Base-by-base conservation (phyloP, 2,888 invertebrate species). In the Drosophila testacea region DNA sequence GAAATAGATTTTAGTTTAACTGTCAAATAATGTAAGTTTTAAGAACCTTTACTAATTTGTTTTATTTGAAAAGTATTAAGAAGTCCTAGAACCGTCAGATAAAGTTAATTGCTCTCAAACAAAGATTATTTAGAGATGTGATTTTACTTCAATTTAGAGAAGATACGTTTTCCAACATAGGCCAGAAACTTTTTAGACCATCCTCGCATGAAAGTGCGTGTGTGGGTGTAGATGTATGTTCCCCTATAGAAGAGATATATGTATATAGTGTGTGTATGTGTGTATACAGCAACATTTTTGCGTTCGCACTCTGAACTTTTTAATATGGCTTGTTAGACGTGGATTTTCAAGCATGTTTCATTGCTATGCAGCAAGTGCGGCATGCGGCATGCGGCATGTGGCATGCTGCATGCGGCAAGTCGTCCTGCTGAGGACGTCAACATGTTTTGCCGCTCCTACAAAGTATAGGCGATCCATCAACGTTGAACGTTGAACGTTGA, bases 401-500 rank as follows among this genome's bases (percentile, higher is more conserved):
- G 48, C 36, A 28, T 52, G 38, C n/a, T 16, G 34, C 34, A 48
- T 44, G 44, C 5, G 34, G 44, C 13, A 11, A 65, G 41, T 64
- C 44, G 41, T 10, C 46, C 30, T 38, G 59, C 30, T 28, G 9
- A 51, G 57, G 30, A 56, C 80, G 77, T 84, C 83, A 79, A 74
- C 86, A 74, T 85, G 77, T 79, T 83, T 70, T 79, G 64, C 72
- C 52, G 59, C 46, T 63, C 48, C 77, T 67, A 83, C 83, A 82
- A 83, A 83, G 86, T 83, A 86, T 88, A 62, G 68, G 65, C 86
- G 69, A 83, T 83, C 77, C 86, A 83, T 83, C 88, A 88, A 82
- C 85, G 83, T 73, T 73, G 67, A 59, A 82, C 85, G 83, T 73
- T 73, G 67, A 59, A 69, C 51, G 54, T 13, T 51, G 50, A 30